Conservation (phyloP, 2,113 vertebrate species). For the Antechinus stuartii region DNA sequence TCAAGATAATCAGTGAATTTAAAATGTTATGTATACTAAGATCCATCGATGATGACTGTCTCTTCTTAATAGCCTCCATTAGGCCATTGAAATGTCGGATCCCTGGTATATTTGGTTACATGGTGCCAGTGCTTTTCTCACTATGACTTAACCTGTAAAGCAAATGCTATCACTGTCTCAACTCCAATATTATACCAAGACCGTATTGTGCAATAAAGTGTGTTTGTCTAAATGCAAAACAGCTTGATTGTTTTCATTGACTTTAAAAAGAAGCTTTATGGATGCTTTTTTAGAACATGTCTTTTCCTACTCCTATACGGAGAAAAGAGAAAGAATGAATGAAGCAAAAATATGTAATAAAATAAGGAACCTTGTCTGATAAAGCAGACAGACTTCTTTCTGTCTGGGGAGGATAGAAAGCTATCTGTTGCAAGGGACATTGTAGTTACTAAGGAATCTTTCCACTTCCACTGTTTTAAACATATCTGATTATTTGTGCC, state of each 20-base stretch:
- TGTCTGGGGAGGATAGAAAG: background rate
- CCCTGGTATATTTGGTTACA: background rate
- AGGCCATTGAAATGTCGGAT: background rate
- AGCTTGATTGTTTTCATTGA: background rate
- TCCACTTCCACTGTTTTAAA: background rate
- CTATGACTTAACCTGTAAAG: background rate
- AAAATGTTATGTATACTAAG: background rate
- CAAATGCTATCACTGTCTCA: background rate
- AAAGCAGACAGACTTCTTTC: background rate
- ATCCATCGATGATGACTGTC: background rate
- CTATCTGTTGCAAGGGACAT: background rate
- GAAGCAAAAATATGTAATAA: background rate
- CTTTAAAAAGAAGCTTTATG: background rate
- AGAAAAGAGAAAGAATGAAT: background rate
- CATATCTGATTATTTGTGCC: background rate
- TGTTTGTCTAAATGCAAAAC: background rate
- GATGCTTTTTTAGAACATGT: background rate
- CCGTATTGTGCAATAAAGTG: background rate
- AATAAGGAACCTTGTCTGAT: background rate
- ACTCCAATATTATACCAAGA: background rate
- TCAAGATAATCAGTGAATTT: background rate
- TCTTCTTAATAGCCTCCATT: background rate
- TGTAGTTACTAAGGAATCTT: background rate
- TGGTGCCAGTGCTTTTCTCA: background rate
- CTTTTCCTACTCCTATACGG: background rate